These are phyloP conservation scores for Aptenodytes forsteri DNA, from an alignment of 2,113 vertebrate genomes.

Conservation along the genomic window DNA sequence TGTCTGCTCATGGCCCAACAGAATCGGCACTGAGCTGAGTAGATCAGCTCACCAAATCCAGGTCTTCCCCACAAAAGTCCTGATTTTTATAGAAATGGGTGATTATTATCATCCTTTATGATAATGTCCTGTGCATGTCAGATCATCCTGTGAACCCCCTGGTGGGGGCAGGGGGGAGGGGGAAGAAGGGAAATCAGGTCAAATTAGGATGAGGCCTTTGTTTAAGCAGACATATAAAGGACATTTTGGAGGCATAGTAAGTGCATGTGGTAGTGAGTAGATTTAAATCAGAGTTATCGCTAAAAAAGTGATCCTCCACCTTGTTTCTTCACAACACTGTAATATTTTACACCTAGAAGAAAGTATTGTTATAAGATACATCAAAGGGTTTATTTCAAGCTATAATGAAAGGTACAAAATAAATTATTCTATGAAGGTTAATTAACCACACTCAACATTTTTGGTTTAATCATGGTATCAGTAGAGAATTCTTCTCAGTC, in stretches of 20 bases:
- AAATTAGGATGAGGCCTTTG: background rate
- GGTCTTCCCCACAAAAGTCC: background rate
- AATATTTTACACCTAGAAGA: background rate
- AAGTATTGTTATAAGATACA: background rate
- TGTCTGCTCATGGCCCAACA: background rate
- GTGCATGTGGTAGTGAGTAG: background rate
- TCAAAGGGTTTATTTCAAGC: background rate
- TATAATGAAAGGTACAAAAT: background rate
- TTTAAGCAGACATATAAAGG: background rate
- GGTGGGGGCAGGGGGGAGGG: rapidly evolving
- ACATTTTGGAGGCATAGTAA: background rate
- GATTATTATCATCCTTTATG: background rate
- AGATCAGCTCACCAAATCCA: background rate
- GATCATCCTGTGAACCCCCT: background rate
- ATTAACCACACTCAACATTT: background rate
- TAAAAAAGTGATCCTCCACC: background rate
- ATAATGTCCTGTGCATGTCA: background rate
- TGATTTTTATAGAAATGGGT: background rate
- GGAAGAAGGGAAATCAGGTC: background rate
- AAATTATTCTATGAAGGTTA: background rate
- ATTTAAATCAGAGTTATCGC: background rate
- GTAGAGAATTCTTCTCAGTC: background rate
- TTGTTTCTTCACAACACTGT: background rate
- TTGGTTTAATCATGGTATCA: background rate
- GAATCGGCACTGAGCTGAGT: background rate